Percentiles rank a stretch among this genome's conserved stretches.
phyloP scores from a whole-genome alignment of 2,888 invertebrate genomes.

The Polyommatus icarus region DNA sequence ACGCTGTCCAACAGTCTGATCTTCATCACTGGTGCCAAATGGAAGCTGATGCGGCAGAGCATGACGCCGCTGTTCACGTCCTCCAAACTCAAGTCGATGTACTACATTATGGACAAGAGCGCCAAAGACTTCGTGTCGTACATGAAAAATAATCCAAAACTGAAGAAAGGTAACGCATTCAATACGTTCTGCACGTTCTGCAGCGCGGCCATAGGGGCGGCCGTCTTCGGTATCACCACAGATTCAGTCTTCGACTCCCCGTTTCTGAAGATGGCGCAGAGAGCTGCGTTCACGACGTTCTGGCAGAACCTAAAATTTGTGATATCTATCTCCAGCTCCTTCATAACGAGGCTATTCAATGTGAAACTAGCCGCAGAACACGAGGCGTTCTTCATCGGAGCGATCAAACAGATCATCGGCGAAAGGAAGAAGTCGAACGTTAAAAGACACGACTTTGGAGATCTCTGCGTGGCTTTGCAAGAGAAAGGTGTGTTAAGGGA shows the following conservation, averaged over 20 bases:
- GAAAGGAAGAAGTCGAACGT: constrained; percentile 45
- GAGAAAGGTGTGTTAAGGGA: constrained; percentile 56
- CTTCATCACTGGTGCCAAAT: constrained; percentile 6
- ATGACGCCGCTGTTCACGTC: constrained; percentile 61
- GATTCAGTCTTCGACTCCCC: constrained; percentile 61
- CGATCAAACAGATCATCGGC: constrained; percentile 55
- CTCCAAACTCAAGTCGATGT: constrained; percentile 60
- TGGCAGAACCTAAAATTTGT: constrained; percentile 45
- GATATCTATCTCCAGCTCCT: constrained; percentile 48
- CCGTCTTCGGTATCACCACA: constrained; percentile 67
- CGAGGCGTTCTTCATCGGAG: constrained; percentile 58
- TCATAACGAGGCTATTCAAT: constrained; percentile 48
- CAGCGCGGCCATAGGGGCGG: constrained; percentile 59
- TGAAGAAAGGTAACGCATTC: constrained; percentile 49
- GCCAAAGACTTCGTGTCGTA: constrained; percentile 54
- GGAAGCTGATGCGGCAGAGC: constrained; percentile 54
- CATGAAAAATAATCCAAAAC: constrained; percentile 47
- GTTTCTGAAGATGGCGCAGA: constrained; percentile 57
- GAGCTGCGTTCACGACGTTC: constrained; percentile 46
- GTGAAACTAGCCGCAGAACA: constrained; percentile 54
- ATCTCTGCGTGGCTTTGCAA: constrained; percentile 59
- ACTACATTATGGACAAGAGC: constrained; percentile 56
- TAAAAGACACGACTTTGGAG: constrained; percentile 58
- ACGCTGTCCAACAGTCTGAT: neutral
- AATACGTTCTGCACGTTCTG: constrained; percentile 56